A percentile compares a stretch with the other conserved stretches of the same genome.
Conservation (phyloP, 2,113 vertebrate species). For the Rhinoderma darwinii region DNA sequence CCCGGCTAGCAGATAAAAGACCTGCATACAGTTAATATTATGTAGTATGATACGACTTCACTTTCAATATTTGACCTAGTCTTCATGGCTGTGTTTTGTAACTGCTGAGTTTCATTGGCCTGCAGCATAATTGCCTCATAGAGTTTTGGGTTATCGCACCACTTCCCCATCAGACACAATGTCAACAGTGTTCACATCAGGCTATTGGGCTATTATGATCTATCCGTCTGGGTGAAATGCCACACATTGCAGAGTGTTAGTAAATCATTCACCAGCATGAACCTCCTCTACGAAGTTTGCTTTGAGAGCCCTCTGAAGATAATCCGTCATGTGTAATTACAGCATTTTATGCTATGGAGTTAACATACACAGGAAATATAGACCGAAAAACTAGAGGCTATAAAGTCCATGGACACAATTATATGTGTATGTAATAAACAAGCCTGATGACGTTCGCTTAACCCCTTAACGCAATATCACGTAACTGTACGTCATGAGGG, state of each 20-base stretch:
- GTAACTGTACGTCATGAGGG: too few relatives aligned
- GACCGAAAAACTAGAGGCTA: too few relatives aligned
- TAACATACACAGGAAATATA: background rate
- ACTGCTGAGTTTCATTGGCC: slow-evolving; percentile 48
- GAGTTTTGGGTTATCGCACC: slow-evolving; percentile 65
- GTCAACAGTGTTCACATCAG: slow-evolving; percentile 73
- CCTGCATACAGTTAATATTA: background rate
- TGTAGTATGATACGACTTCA: background rate
- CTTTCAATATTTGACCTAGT: background rate
- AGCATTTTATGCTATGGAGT: background rate
- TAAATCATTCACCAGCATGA: slow-evolving; percentile 69
- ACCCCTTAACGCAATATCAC: too few relatives aligned
- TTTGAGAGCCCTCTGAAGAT: background rate
- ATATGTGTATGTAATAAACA: slow-evolving; percentile 2
- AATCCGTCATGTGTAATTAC: background rate
- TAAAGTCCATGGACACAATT: background rate
- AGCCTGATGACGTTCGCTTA: too few relatives aligned
- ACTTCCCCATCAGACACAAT: slow-evolving; percentile 69
- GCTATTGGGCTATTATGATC: slow-evolving; percentile 65
- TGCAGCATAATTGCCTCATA: slow-evolving; percentile 54
- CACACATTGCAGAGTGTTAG: slow-evolving; percentile 63
- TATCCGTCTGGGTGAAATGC: slow-evolving; percentile 69
- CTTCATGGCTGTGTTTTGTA: slow-evolving; percentile 42
- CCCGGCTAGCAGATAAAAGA: background rate
- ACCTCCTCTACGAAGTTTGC: background rate